Conservation (phyloP, 2,797 vertebrate genomes). For the Chloroceryle amazona region DNA sequence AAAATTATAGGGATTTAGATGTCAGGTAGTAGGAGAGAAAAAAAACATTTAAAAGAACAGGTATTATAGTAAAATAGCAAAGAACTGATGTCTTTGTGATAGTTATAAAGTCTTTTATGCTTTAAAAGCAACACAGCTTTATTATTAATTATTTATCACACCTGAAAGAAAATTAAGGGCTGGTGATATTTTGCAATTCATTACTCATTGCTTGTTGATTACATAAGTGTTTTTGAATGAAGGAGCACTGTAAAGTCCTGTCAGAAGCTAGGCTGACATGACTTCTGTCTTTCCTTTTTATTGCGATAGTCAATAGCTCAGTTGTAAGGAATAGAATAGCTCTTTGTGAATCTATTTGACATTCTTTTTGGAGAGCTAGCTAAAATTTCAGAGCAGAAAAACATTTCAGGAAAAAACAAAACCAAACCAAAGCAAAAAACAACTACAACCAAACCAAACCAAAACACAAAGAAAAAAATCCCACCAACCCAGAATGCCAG, state of each 20-base stretch:
- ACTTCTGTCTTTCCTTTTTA: conserved; percentile 64
- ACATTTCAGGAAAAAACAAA: not conserved
- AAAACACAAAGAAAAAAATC: no score
- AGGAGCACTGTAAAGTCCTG: conserved; percentile 69
- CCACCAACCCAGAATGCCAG: not conserved
- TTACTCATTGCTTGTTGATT: conserved; percentile 73
- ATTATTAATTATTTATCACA: conserved; percentile 55
- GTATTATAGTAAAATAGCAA: conserved; percentile 60
- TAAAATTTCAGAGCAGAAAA: conserved; percentile 57
- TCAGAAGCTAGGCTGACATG: conserved; percentile 63
- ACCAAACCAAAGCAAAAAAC: no score
- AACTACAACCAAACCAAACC: not conserved
- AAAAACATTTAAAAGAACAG: not conserved
- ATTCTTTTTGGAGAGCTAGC: conserved; percentile 65
- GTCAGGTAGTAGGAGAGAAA: conserved; percentile 10
- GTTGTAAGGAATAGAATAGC: conserved; percentile 75
- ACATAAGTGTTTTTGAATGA: conserved; percentile 70
- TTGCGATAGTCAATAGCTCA: conserved; percentile 67
- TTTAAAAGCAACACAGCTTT: conserved; percentile 64
- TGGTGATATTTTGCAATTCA: conserved; percentile 54
- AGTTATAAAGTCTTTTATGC: conserved; percentile 18
- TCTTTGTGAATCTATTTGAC: conserved; percentile 62
- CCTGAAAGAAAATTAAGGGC: conserved; percentile 64
- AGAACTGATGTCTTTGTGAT: conserved; percentile 43
- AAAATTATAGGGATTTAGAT: conserved; percentile 76